Base-by-base conservation (phyloP, 2,113 vertebrate species). In the Rhea pennata region DNA sequence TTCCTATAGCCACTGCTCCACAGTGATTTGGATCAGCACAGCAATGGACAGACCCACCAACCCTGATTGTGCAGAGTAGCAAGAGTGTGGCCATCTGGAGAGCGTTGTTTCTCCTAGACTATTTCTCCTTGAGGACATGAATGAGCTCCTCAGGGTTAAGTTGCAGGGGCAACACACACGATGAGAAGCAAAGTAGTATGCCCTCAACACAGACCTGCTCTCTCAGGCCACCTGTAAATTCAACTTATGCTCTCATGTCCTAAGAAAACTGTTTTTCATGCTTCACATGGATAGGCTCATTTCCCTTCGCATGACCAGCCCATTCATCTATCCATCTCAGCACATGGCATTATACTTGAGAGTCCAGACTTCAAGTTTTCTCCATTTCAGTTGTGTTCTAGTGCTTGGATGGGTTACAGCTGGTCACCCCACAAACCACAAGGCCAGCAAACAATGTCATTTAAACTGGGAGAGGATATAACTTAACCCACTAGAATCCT, bases 111-210 rank as follows among this genome's bases (percentile, higher is more conserved):
- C 56, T 31, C 29, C 56, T 31, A 31, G 56, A 10, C 56, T 29
- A 17, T 58, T 58, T 58, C 56, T 58, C 56, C 56, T 31, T 58
- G 56, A 58, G 56, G n/a, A n/a, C 62, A 40, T 17, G 36, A 26
- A 65, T 39, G 12, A 5, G 66, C 64, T 19, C 58, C 66, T 75
- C 20, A 9, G 48, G 22, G 59, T 27, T 22, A 4, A 9, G 40
- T 53, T 72, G 51, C n/a, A 0, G 0, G 36, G 29, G 20, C 2
- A 1, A 31, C 51, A 36, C n/a, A n/a, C 0, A 0, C 7, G 29
- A 1, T 3, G 6, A 53, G 62, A 50, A 33, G 39, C 59, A 46
- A 48, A 16, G 10, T 33, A 90, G 48, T 44, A 33, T 1, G 0
- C 61, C 61, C 69, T 65, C 33, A 10, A 44, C 21, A 5, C 11